Base-by-base conservation (phyloP, 2,113 vertebrate species). In the Uropsilus gracilis region DNA sequence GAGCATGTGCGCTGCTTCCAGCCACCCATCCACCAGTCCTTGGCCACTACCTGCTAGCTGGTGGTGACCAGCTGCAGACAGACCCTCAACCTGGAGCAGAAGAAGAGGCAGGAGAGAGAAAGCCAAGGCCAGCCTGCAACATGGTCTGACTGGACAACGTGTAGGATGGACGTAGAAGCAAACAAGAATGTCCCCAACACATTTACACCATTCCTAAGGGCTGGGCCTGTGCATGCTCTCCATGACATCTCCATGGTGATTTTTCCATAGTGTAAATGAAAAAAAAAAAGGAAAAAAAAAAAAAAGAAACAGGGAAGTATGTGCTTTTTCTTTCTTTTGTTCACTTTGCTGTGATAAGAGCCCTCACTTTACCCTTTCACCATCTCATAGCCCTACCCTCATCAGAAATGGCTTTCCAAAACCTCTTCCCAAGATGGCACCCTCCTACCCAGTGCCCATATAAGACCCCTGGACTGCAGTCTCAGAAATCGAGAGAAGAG, bases 1-100 rank as follows among this genome's bases (percentile, higher is more conserved):
- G 99, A 99, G 97, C 99, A 99, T 0, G 99, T 99, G 89, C 99
- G 99, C 97, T 99, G 99, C 98, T 99, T 99, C 98, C 99, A 99
- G 98, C 99, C 99, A 5, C 99, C 99, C 94, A 99, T 99, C 98
- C 99, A 99, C 98, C 99, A 99, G 98, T 99, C 99, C 0, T 98
- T 99, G 98, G 99, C 99, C 96, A 99, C 99, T 97, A 99, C 99
- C 95, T 99, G 99, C 98, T 99, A 99, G 98, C 96, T 85, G 1
- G 85, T 30, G 9, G 17, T 2, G 28, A 50, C 42, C 44, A 50
- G 89, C 89, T 59, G 48, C 66, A 69, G n/a, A 78, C 66, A 69
- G n/a, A 78, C 42, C 73, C 75, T 59, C 75, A 0, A 20, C 63
- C 77, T 89, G 85, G 92, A 94, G 93, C 82, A 73, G 93, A 77